Conservation (phyloP, 2,113 vertebrate species). For the Sialia sialis region DNA sequence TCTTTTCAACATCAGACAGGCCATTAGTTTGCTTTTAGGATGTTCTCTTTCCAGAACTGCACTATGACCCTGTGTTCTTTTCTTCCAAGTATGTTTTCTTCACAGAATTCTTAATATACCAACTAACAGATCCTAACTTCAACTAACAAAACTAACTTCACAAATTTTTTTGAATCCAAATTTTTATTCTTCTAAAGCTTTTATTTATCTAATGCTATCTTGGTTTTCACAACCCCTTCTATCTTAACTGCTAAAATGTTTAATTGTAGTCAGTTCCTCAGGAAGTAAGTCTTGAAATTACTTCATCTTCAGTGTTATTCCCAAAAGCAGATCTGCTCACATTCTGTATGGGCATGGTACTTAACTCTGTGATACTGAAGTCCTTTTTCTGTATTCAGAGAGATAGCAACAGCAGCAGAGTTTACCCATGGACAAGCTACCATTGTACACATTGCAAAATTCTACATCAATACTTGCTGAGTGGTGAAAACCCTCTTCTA, state of each 20-base stretch:
- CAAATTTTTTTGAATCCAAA: neutral
- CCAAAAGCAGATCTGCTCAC: neutral
- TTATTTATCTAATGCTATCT: neutral
- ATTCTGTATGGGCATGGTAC: accelerated
- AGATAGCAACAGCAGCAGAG: neutral
- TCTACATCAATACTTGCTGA: neutral
- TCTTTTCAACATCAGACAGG: neutral
- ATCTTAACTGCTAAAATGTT: neutral
- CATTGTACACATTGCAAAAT: neutral
- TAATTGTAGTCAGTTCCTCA: neutral
- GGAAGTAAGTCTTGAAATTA: neutral
- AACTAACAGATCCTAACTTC: neutral
- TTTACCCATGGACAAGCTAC: neutral
- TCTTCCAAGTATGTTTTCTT: neutral
- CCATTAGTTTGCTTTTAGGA: neutral
- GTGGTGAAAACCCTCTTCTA: neutral
- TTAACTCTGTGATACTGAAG: neutral
- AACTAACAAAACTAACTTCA: neutral
- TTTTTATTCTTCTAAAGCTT: neutral
- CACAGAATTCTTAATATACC: neutral
- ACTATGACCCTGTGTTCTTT: neutral
- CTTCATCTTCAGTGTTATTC: neutral
- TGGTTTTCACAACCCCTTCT: neutral
- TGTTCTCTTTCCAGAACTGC: neutral
- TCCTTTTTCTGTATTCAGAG: neutral